phyloP scores from a whole-genome alignment of 1,140 invertebrate species.

The Trachymyrmex cornetzi region DNA sequence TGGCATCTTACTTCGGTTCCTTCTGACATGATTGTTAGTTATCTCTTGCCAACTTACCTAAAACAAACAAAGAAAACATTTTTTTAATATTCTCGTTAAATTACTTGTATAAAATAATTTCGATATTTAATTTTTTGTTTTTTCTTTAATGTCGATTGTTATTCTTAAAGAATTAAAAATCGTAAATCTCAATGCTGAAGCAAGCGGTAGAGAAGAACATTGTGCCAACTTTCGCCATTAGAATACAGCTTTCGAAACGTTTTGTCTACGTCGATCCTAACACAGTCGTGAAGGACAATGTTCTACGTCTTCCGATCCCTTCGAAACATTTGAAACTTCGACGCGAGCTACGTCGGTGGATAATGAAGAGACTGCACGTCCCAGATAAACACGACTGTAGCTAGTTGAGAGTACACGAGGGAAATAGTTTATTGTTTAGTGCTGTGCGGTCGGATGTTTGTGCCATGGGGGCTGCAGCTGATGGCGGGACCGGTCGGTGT shows the following conservation, averaged over 20 bases:
- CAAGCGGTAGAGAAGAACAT: constrained; percentile 3
- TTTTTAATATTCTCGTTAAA: neutral
- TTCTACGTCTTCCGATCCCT: constrained; percentile 54
- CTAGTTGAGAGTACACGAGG: constrained; percentile 64
- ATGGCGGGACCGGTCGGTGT: constrained; percentile 62
- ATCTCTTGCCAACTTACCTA: constrained; percentile 65
- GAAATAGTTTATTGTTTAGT: constrained; percentile 81
- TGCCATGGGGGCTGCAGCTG: constrained; percentile 44
- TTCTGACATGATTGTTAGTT: neutral
- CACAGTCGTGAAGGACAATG: constrained; percentile 43
- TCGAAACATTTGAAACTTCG: constrained; percentile 74
- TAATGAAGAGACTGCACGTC: constrained; percentile 80
- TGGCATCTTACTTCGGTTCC: neutral
- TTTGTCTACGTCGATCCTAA: constrained; percentile 45
- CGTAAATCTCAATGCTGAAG: neutral
- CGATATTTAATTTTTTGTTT: neutral
- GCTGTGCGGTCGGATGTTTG: constrained; percentile 68
- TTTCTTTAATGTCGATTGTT: neutral
- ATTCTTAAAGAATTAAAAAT: neutral
- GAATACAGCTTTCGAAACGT: constrained; percentile 41
- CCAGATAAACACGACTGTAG: constrained; percentile 77
- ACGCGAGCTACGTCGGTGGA: constrained; percentile 74
- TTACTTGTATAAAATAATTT: neutral
- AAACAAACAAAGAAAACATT: constrained; percentile 55
- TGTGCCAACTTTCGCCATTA: constrained; percentile 49